Conservation (phyloP, 2,113 vertebrate genomes). For the Panthera uncia region DNA sequence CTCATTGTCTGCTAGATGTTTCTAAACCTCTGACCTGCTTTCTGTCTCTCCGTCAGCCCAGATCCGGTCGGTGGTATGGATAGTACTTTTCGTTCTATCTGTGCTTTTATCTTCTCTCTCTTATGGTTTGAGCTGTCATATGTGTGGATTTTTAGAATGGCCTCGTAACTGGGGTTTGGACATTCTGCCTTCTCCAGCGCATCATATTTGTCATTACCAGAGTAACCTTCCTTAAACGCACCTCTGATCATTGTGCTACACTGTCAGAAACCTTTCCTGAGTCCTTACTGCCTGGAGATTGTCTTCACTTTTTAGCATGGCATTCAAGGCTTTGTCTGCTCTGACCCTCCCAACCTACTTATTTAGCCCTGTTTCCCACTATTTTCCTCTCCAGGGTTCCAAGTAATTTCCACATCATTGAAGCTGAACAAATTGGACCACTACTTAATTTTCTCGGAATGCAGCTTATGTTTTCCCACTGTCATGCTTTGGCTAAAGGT, state of each 20-base stretch:
- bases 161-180: not conserved
- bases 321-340: not conserved
- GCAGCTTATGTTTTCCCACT: conserved; percentile 23
- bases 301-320: not conserved
- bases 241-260: not conserved
- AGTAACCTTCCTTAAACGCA: not conserved
- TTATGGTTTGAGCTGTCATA: not conserved
- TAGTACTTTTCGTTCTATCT: not conserved
- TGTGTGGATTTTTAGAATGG: conserved; percentile 3
- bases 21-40: not conserved
- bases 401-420: conserved; percentile 28
- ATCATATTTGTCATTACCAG: not conserved
- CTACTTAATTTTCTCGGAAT: conserved; percentile 51
- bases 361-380: not conserved
- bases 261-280: not conserved
- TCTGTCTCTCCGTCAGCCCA: not conserved
- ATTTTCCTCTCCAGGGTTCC: conserved; percentile 6
- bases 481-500: conserved; percentile 58
- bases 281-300: not conserved
- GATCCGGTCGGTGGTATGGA: not conserved
- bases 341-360: not conserved
- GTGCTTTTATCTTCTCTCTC: not conserved
- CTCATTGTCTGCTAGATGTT: not conserved
- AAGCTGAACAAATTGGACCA: conserved; percentile 20
- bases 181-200: not conserved